Evolutionary conservation across 2,888 invertebrate genomes (phyloP).

Genomic region (Drosophila neotestacea): DNA sequence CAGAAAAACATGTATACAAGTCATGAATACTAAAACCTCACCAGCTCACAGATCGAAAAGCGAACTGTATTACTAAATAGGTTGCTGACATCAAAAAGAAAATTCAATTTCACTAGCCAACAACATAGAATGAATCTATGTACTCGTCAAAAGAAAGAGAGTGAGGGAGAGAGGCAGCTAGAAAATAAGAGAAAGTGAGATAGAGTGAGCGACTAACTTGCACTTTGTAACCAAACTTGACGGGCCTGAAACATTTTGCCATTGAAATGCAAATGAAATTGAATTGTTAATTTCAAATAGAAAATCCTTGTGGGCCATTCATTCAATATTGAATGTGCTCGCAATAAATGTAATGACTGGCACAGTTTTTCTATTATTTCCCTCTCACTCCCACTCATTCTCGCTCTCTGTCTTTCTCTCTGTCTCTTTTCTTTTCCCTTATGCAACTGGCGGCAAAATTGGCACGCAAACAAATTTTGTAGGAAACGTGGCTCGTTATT

Average conservation of each 20-base stretch:
- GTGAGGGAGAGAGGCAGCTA: background rate
- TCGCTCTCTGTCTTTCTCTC: background rate
- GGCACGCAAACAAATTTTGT: slow-evolving; percentile 80
- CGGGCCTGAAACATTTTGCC: slow-evolving; percentile 63
- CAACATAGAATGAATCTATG: background rate
- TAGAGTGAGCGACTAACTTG: background rate
- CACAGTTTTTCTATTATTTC: slow-evolving; percentile 66
- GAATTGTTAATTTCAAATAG: slow-evolving; percentile 81
- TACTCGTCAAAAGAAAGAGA: background rate
- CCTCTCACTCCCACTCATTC: background rate
- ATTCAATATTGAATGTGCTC: slow-evolving; percentile 80
- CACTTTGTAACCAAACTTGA: slow-evolving; percentile 28
- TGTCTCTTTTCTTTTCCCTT: background rate
- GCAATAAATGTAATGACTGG: slow-evolving; percentile 81
- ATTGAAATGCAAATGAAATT: slow-evolving; percentile 81
- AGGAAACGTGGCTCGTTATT: slow-evolving; percentile 78
- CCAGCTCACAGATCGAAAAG: background rate
- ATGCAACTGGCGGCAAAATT: slow-evolving; percentile 58
- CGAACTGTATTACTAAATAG: slow-evolving; percentile 28
- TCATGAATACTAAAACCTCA: background rate
- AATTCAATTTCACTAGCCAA: slow-evolving; percentile 38
- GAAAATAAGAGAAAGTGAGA: too few species aligned
- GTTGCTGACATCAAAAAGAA: slow-evolving; percentile 29
- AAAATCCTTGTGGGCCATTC: slow-evolving; percentile 79
- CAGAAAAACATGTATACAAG: background rate